phyloP scores from a whole-genome alignment of 1,140 invertebrate genomes.

The Lordiphosa collinella region DNA sequence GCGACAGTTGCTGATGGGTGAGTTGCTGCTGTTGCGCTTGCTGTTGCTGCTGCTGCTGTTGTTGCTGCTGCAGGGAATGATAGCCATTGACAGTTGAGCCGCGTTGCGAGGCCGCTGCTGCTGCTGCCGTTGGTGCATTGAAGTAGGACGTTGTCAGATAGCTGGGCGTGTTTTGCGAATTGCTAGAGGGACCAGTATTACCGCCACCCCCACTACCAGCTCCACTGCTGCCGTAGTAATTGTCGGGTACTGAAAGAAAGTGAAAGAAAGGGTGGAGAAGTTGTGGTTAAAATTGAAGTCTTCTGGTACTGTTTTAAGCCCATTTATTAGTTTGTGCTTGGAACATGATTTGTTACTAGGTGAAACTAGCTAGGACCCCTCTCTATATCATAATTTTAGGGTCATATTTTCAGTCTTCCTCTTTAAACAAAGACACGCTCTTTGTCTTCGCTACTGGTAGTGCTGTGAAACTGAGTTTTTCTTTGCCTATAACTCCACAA shows the following conservation, averaged over 20 bases:
- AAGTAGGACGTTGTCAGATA: constrained; percentile 76
- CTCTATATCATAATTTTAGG: too few species aligned
- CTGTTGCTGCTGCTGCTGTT: constrained; percentile 55
- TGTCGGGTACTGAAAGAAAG: constrained; percentile 64
- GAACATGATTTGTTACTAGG: too few species aligned
- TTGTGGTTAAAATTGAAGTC: too few species aligned
- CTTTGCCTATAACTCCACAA: too few species aligned
- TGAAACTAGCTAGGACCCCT: too few species aligned
- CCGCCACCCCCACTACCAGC: constrained; percentile 39
- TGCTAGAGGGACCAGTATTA: constrained; percentile 39
- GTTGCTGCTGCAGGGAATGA: constrained; percentile 77
- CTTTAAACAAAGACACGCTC: too few species aligned
- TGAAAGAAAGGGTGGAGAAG: neutral
- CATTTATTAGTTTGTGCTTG: too few species aligned
- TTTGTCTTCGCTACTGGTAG: too few species aligned
- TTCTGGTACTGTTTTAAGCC: too few species aligned
- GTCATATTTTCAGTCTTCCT: too few species aligned
- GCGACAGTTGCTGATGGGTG: constrained; percentile 79
- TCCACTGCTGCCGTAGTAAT: constrained; percentile 65
- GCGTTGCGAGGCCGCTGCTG: constrained; percentile 59
- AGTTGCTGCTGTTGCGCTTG: constrained; percentile 35
- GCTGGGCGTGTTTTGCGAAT: constrained; percentile 32
- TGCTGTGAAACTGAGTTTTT: too few species aligned
- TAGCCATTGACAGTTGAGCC: constrained; percentile 54
- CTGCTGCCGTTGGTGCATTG: constrained; percentile 66